Evolutionary conservation across 2,113 vertebrate species (phyloP).

Genomic region (Noturus placidus): DNA sequence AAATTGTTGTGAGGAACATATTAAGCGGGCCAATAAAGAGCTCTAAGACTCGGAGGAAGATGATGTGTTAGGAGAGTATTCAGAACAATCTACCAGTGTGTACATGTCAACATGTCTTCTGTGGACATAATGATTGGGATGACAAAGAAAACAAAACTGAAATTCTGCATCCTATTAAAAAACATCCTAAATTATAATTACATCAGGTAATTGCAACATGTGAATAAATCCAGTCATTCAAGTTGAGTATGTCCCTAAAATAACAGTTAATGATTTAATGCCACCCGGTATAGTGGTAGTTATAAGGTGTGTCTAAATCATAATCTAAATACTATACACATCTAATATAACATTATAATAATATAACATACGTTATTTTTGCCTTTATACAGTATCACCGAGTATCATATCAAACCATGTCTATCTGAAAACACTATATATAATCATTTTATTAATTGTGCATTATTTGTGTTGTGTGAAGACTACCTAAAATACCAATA

Average conservation of each 20-base stretch:
- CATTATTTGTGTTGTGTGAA: not conserved
- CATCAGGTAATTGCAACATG: too few relatives aligned
- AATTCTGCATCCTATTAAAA: not conserved
- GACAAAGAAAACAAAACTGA: not conserved
- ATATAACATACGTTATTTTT: not conserved
- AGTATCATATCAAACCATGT: not conserved
- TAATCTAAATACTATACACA: not conserved
- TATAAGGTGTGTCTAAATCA: not conserved
- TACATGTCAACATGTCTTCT: not conserved
- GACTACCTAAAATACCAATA: not conserved
- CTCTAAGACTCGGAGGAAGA: not conserved
- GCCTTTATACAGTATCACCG: not conserved
- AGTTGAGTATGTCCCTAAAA: not conserved
- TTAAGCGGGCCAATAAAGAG: not conserved
- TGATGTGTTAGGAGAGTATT: not conserved
- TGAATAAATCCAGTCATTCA: not conserved
- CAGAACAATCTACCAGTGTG: not conserved
- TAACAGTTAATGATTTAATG: not conserved
- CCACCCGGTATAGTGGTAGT: not conserved
- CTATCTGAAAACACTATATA: not conserved
- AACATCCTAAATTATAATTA: not conserved
- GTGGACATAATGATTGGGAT: not conserved
- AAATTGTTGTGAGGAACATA: slow-evolving; percentile 7
- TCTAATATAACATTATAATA: too few relatives aligned
- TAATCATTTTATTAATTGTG: too few relatives aligned